Base-by-base conservation (phyloP, 2,888 invertebrate genomes). In the Dolichopus griseipennis region DNA sequence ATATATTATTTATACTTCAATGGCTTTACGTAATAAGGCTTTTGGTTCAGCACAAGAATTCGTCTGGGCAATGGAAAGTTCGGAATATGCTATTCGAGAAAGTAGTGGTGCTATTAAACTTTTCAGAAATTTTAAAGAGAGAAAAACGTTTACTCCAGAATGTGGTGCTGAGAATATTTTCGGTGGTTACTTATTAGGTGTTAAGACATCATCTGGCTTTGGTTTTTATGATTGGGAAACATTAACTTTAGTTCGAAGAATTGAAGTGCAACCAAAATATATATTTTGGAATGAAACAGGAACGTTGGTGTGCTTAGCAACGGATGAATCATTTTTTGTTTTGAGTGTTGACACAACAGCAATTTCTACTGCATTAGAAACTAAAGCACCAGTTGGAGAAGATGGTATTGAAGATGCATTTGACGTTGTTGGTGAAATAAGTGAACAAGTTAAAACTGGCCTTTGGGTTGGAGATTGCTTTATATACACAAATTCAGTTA, bases 381-480 rank as follows among this genome's bases (percentile, higher is more conserved):
- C 87, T 61, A 89, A 90, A 73, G 89, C 91, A 73, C 87, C 88
- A 21, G 80, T 91, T 63, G 89, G 91, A 5, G 95, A 95, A 75
- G 97, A 97, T 80, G 95, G 95, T 6, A 90, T 98, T 52, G 98
- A 98, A 78, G 91, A 94, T 73, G 96, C 98, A 0, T 99, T 99
- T 79, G 95, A 97, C 83, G 95, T 92, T 72, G 84, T 92, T 1
- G 90, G 91, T 20, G 95, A 95, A 82, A 89, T 96, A 68, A 92
- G 88, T 73, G 98, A 98, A 82, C 86, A 88, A 22, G 96, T 98
- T 1, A 92, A 93, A 79, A 97, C 97, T 0, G 97, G 97, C 6
- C 81, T 95, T 18, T 98, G 97, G 97, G 94, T 98, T 15, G 97
- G 99, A 6, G 99, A 99, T 81, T 99, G 99, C 79, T 99, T 99